Conservation (phyloP, 2,797 vertebrate species). For the Agapornis canus region DNA sequence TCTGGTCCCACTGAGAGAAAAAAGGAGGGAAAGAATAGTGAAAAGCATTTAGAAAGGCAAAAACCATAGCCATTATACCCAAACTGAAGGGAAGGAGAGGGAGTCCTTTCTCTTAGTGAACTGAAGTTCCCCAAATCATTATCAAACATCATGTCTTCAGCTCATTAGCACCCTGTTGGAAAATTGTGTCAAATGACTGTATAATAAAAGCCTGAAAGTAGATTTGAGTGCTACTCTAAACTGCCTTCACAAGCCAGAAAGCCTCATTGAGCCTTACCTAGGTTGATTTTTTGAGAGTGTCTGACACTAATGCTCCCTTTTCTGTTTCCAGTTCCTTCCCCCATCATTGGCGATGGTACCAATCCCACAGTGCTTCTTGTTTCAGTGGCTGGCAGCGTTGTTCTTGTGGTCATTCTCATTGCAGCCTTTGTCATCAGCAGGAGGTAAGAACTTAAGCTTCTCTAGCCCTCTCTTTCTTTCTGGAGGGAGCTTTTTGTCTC, state of each 20-base stretch:
- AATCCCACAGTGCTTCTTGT: slow-evolving; percentile 94
- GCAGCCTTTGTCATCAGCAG: slow-evolving; percentile 95
- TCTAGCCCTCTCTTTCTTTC: slow-evolving; percentile 51
- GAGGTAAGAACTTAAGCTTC: slow-evolving; percentile 85
- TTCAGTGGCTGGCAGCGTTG: slow-evolving; percentile 92
- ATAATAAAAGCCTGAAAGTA: background rate
- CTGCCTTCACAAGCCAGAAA: background rate
- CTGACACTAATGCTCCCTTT: slow-evolving; percentile 15
- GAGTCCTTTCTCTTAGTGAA: background rate
- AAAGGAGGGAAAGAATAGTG: slow-evolving; percentile 20
- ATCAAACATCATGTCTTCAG: slow-evolving; percentile 25
- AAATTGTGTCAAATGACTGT: slow-evolving; percentile 39
- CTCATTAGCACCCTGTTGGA: slow-evolving; percentile 55
- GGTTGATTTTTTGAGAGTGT: background rate
- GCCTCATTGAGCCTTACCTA: background rate
- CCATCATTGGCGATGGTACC: slow-evolving; percentile 94
- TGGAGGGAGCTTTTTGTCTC: slow-evolving; percentile 70
- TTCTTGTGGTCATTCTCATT: slow-evolving; percentile 95
- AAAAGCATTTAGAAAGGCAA: slow-evolving; percentile 37
- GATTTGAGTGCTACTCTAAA: background rate
- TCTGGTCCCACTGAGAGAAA: background rate
- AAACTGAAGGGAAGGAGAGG: background rate
- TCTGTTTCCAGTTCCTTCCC: slow-evolving; percentile 87
- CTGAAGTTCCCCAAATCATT: slow-evolving; percentile 13
- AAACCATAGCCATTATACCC: background rate